Conservation (phyloP, 2,797 vertebrate species). For the Pteropus rufus region DNA sequence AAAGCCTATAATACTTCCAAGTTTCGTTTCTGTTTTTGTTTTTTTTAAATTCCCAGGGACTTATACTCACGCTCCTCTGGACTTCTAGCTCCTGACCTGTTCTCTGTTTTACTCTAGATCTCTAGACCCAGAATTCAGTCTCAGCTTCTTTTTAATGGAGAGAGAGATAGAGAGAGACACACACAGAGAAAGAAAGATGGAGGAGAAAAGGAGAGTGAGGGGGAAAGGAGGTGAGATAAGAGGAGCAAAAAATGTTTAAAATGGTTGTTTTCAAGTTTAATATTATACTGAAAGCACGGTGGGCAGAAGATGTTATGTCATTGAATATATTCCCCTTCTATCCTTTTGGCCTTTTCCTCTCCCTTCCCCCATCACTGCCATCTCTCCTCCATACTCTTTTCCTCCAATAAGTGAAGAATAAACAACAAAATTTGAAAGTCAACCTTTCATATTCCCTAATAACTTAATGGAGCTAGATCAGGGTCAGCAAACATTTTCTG, state of each 20-base stretch:
- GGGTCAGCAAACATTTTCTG: not conserved
- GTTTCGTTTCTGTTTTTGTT: not conserved
- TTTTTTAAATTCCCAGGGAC: not conserved
- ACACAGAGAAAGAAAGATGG: too few species aligned
- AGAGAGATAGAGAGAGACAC: not conserved
- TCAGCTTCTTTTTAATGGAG: not conserved
- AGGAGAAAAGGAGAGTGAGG: not conserved
- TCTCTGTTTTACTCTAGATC: not conserved
- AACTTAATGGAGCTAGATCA: not conserved
- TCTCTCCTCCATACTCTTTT: not conserved
- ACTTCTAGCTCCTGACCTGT: not conserved
- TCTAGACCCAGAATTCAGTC: not conserved
- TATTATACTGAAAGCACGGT: not conserved
- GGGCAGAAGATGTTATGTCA: not conserved
- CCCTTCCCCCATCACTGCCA: fast-evolving
- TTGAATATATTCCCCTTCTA: too few species aligned
- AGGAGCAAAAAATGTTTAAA: not conserved
- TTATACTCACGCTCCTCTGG: not conserved
- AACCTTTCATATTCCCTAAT: not conserved
- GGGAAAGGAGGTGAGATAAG: not conserved
- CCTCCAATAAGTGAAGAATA: not conserved
- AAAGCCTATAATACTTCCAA: not conserved
- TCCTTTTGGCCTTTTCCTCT: not conserved
- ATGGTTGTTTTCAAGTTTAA: not conserved
- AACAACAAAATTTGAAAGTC: not conserved